Conservation (phyloP, 1,140 invertebrate genomes). For the Eubasilissa regina region DNA sequence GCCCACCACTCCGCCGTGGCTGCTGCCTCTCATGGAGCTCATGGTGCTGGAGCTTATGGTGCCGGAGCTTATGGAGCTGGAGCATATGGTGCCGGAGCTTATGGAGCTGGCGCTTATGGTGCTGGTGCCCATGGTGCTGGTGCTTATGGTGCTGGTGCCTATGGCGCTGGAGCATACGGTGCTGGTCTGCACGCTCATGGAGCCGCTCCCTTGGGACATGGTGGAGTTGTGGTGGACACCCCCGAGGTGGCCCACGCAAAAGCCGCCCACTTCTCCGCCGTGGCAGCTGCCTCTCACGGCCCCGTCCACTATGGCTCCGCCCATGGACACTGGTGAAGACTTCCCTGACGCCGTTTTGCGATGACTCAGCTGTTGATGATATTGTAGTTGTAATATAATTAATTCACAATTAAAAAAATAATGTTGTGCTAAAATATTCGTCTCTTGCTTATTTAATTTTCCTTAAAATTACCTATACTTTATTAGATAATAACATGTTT, state of each 20-base stretch:
- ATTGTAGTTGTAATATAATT: no score
- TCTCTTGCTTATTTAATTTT: no score
- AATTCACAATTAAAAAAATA: no score
- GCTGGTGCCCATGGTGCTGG: conserved; percentile 64
- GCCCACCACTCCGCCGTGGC: no score
- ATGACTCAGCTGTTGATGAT: no score
- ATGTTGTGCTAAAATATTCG: no score
- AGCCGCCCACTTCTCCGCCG: conserved; percentile 65
- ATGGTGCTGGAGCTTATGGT: background rate
- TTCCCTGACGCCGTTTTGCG: background rate
- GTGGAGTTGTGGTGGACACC: conserved; percentile 66
- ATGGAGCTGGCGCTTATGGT: conserved; percentile 62
- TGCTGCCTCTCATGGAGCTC: background rate
- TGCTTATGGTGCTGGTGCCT: conserved; percentile 66
- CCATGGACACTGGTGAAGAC: conserved; percentile 1
- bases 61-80: conserved; percentile 62
- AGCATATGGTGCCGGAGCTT: conserved; percentile 60
- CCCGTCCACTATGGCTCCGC: background rate
- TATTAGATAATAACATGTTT: no score
- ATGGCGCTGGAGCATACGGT: conserved; percentile 61
- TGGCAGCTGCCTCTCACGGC: conserved; percentile 21
- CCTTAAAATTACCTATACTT: no score
- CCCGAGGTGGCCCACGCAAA: conserved; percentile 70
- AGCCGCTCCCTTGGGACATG: conserved; percentile 39
- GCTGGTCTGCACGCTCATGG: conserved; percentile 1